phyloP scores from a whole-genome alignment of 2,113 vertebrate genomes.

The Collichthys lucidus region DNA sequence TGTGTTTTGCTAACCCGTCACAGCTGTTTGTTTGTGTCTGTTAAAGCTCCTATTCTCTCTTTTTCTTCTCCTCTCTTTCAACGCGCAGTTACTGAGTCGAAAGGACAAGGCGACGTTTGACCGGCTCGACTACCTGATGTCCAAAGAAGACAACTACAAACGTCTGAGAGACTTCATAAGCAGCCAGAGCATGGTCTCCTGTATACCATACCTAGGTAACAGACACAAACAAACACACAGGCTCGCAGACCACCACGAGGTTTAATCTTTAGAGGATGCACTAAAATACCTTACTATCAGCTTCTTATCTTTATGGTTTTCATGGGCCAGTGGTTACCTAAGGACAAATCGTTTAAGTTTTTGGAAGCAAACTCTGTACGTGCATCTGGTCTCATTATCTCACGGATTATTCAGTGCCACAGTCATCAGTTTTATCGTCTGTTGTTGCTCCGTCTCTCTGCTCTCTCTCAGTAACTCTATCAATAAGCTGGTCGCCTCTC shows the following conservation, averaged over 20 bases:
- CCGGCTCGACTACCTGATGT: constrained; percentile 96
- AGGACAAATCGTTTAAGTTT: background rate
- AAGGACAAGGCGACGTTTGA: constrained; percentile 98
- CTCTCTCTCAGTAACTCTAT: background rate
- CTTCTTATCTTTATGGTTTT: constrained; percentile 42
- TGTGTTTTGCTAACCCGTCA: background rate
- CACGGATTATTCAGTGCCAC: background rate
- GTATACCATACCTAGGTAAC: constrained; percentile 98
- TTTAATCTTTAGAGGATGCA: background rate
- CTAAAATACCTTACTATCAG: background rate
- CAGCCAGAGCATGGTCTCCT: constrained; percentile 99
- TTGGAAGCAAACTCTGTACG: background rate
- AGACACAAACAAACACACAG: constrained; percentile 14
- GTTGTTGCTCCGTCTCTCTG: background rate
- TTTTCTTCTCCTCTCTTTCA: background rate
- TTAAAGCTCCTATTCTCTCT: background rate
- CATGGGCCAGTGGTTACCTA: constrained; percentile 2
- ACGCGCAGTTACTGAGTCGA: constrained; percentile 90
- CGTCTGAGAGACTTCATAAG: constrained; percentile 96
- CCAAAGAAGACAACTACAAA: constrained; percentile 99
- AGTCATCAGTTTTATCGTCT: constrained; percentile 9
- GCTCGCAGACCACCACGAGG: constrained; percentile 24
- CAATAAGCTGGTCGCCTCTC: background rate
- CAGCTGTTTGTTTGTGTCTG: background rate
- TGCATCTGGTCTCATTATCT: constrained; percentile 9